Evolutionary conservation across 2,888 invertebrate genomes (phyloP).

Genomic region (Phymatocera aterrima): DNA sequence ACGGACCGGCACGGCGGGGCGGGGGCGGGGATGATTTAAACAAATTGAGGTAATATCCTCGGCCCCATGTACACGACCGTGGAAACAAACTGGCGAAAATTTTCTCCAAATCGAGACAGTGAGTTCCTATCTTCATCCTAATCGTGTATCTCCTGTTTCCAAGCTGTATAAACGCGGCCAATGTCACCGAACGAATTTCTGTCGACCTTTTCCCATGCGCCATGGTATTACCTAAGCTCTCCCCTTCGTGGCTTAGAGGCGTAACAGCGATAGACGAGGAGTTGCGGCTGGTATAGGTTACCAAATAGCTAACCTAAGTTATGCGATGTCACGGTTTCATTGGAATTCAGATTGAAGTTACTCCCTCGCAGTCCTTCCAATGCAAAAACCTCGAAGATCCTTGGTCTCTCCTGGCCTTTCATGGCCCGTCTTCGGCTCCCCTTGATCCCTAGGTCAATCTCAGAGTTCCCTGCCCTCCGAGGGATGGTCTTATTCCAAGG

Average conservation of each 20-base stretch:
- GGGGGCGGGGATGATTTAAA: constrained; percentile 25
- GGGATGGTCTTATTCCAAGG: constrained; percentile 2
- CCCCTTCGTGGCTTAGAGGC: not conserved
- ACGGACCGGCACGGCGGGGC: no score
- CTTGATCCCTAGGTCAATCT: constrained; percentile 8
- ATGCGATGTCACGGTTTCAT: constrained; percentile 33
- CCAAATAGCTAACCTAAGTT: constrained; percentile 12
- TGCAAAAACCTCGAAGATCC: not conserved
- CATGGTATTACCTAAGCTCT: not conserved
- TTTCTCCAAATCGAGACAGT: constrained; percentile 12
- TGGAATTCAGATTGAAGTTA: constrained; percentile 30
- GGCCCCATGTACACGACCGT: no score
- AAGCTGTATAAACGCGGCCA: not conserved
- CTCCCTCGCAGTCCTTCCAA: constrained; percentile 8
- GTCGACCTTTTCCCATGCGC: not conserved
- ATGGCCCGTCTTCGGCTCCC: not conserved
- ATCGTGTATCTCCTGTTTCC: not conserved
- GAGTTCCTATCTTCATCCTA: not conserved
- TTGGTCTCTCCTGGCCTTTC: not conserved
- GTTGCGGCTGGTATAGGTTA: not conserved
- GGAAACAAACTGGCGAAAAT: constrained; percentile 10
- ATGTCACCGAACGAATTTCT: constrained; percentile 12
- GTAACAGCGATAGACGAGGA: not conserved
- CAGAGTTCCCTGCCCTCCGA: not conserved
- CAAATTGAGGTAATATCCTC: constrained; percentile 28